These are phyloP conservation scores for Sylvilagus bachmani DNA, from an alignment of 2,113 vertebrate genomes.

Conservation along the genomic window DNA sequence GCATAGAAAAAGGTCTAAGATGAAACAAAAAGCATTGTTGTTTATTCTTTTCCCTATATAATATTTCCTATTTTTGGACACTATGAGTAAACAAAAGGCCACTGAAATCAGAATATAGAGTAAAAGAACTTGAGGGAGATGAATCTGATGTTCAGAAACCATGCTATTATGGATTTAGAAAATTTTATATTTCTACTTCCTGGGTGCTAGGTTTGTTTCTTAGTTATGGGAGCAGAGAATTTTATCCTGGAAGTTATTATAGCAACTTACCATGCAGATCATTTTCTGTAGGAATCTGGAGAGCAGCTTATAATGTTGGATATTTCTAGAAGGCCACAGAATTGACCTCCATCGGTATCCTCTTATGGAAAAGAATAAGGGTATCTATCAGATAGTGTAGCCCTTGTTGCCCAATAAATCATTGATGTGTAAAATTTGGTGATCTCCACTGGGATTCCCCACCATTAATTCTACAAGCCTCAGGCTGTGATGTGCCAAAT, in stretches of 20 bases:
- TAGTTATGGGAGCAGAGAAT: neutral
- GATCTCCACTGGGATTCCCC: constrained; percentile 83
- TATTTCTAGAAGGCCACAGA: neutral
- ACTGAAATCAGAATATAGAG: constrained; percentile 13
- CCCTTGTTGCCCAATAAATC: constrained; percentile 59
- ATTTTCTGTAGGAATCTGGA: constrained; percentile 45
- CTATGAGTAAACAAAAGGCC: neutral
- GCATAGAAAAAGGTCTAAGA: neutral
- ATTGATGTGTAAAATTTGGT: constrained; percentile 74
- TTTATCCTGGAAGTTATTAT: constrained; percentile 31
- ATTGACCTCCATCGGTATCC: neutral
- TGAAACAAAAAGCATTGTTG: neutral
- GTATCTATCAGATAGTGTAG: neutral
- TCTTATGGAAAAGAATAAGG: constrained; percentile 13
- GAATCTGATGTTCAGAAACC: neutral
- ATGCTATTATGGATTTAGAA: neutral
- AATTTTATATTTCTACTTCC: neutral
- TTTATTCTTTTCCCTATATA: neutral
- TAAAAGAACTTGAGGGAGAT: neutral
- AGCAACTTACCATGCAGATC: neutral
- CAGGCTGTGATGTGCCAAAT: neutral
- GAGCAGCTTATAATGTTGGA: neutral
- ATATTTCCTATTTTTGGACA: constrained; percentile 1
- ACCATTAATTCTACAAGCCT: constrained; percentile 32
- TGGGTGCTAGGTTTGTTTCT: neutral